Percentiles rank a stretch among this genome's conserved stretches.
Evolutionary conservation across 2,888 invertebrate species (phyloP).

Genomic region (Acanthosepion pharaonis): DNA sequence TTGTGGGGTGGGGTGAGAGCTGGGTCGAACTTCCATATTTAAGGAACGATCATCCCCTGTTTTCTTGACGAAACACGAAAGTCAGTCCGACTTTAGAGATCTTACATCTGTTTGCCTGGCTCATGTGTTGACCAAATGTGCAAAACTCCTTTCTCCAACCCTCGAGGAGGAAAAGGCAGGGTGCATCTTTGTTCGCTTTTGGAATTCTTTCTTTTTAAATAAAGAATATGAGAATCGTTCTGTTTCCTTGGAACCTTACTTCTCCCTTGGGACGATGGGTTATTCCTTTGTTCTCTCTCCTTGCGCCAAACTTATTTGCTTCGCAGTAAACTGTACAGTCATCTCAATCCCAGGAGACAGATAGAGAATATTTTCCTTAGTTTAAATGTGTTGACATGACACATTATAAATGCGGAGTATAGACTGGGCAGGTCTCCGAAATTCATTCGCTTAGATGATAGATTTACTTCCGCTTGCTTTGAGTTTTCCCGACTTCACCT

Average conservation of each 20-base stretch:
- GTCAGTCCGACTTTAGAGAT: no score
- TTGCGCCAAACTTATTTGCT: background rate
- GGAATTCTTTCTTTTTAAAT: no score
- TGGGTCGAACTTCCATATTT: background rate
- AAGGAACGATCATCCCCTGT: background rate
- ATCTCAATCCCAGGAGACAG: background rate
- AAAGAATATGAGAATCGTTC: no score
- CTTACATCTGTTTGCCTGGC: background rate
- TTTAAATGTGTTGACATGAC: background rate
- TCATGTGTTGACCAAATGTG: background rate
- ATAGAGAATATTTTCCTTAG: constrained; percentile 10
- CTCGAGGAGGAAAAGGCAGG: no score
- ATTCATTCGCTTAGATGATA: background rate
- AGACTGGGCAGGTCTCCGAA: background rate
- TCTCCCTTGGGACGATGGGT: background rate
- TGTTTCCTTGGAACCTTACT: background rate
- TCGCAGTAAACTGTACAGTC: background rate
- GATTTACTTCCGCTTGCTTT: background rate
- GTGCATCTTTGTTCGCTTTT: no score
- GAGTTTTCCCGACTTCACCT: background rate
- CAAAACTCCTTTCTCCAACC: background rate
- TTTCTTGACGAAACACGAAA: background rate
- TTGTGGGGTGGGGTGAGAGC: background rate
- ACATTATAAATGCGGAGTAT: background rate
- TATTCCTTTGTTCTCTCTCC: background rate